Conservation (phyloP, 2,888 invertebrate genomes). For the Diarsia rubi region DNA sequence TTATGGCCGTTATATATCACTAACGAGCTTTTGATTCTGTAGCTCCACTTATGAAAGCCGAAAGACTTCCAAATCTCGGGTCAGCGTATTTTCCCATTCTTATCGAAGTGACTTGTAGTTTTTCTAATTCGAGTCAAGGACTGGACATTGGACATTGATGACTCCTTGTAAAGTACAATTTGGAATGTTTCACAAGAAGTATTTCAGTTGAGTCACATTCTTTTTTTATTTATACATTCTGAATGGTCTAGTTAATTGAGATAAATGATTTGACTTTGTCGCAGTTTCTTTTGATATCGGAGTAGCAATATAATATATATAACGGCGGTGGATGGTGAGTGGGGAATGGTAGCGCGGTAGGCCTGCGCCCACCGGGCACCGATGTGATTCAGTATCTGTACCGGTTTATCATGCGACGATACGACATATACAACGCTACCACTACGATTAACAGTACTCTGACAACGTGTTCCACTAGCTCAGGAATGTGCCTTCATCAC, state of each 20-base stretch:
- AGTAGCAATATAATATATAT: neutral
- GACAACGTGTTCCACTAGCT: constrained; percentile 20
- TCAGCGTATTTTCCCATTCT: neutral
- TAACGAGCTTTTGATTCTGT: constrained; percentile 11
- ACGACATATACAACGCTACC: neutral
- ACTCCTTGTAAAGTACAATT: neutral
- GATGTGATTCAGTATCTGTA: constrained; percentile 17
- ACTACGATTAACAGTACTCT: constrained; percentile 29
- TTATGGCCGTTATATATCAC: constrained; percentile 16
- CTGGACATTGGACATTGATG: neutral
- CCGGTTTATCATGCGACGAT: constrained; percentile 40
- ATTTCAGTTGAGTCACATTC: neutral
- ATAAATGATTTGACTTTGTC: constrained; percentile 12
- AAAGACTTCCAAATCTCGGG: neutral
- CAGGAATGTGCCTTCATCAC: constrained; percentile 22
- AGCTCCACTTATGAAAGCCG: neutral
- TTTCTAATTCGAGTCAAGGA: neutral
- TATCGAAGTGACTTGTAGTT: neutral
- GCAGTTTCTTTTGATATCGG: constrained; percentile 17
- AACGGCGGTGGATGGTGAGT: neutral
- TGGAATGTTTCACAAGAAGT: neutral
- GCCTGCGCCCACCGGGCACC: constrained; percentile 32
- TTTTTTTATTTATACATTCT: constrained; percentile 6
- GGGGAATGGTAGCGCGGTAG: neutral
- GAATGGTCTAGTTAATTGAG: neutral